Evolutionary conservation across 2,797 vertebrate species (phyloP).

Genomic region (Sardinella longiceps): DNA sequence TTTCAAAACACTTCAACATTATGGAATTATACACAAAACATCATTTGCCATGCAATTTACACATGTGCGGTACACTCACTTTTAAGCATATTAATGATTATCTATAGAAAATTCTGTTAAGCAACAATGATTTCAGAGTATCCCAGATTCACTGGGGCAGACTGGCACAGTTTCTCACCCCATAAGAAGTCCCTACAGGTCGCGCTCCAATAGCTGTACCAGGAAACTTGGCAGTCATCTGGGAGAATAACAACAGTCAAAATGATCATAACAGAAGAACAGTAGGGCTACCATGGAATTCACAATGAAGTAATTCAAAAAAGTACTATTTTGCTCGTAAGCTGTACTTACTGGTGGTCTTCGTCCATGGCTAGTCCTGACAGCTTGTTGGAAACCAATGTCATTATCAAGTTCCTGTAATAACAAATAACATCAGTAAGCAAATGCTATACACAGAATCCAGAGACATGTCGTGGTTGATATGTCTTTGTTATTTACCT

Average conservation of each 20-base stretch:
- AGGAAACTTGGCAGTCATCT: slow-evolving; percentile 93
- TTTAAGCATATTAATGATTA: neutral
- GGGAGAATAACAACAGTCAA: slow-evolving; percentile 27
- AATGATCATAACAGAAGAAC: neutral
- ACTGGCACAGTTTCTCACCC: slow-evolving; percentile 69
- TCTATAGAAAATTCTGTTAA: neutral
- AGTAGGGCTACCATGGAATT: neutral
- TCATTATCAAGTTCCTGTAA: slow-evolving; percentile 93
- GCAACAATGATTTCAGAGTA: slow-evolving; percentile 24
- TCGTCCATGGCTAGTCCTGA: slow-evolving; percentile 92
- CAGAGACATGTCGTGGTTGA: too few species aligned
- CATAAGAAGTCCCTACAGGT: slow-evolving; percentile 84
- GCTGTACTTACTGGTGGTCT: slow-evolving; percentile 84
- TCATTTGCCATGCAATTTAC: too few species aligned
- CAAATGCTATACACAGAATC: neutral
- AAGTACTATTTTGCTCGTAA: neutral
- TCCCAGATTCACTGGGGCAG: neutral
- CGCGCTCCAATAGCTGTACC: slow-evolving; percentile 82
- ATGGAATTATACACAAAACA: too few species aligned
- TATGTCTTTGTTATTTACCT: slow-evolving; percentile 72
- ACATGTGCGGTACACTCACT: neutral
- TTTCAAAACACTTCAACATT: neutral
- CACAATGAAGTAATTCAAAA: neutral
- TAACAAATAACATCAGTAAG: neutral
- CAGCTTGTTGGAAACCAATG: slow-evolving; percentile 89